Percentiles rank a stretch among this genome's conserved stretches.
phyloP scores from a whole-genome alignment of 2,797 vertebrate species.

The Crenichthys baileyi region DNA sequence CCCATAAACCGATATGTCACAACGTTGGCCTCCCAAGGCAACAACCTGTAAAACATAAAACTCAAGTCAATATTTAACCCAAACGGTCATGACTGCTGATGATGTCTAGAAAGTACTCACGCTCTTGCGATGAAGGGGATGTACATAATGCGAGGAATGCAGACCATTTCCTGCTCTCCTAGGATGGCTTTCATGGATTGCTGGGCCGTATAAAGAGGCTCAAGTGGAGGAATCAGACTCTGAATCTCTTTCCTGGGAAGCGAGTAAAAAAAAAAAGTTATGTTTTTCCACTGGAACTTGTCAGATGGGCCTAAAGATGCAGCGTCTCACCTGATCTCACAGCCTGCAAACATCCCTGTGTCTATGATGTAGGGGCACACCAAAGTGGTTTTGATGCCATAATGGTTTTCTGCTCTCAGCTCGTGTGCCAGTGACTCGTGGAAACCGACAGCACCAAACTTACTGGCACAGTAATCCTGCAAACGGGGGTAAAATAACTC shows the following conservation, averaged over 20 bases:
- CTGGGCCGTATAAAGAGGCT: conserved; percentile 76
- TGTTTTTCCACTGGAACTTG: background rate
- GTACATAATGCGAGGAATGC: conserved; percentile 73
- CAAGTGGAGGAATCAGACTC: conserved; percentile 68
- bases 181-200: conserved; percentile 76
- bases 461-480: conserved; percentile 82
- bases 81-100: background rate
- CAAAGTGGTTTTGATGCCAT: conserved; percentile 77
- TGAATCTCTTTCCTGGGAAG: conserved; percentile 68
- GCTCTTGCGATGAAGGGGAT: conserved; percentile 71
- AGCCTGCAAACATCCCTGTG: conserved; percentile 77
- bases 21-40: conserved; percentile 76
- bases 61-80: background rate
- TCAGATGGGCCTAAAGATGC: background rate
- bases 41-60: conserved; percentile 49
- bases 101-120: conserved; percentile 55
- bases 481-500: background rate
- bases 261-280: background rate
- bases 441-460: conserved; percentile 80
- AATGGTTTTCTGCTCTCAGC: conserved; percentile 67
- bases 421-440: conserved; percentile 80
- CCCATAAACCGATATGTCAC: conserved; percentile 78
- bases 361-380: conserved; percentile 79
- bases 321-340: conserved; percentile 69
- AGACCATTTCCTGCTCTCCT: conserved; percentile 74